phyloP scores from a whole-genome alignment of 2,888 invertebrate species.

The Tenthredo distinguenda region DNA sequence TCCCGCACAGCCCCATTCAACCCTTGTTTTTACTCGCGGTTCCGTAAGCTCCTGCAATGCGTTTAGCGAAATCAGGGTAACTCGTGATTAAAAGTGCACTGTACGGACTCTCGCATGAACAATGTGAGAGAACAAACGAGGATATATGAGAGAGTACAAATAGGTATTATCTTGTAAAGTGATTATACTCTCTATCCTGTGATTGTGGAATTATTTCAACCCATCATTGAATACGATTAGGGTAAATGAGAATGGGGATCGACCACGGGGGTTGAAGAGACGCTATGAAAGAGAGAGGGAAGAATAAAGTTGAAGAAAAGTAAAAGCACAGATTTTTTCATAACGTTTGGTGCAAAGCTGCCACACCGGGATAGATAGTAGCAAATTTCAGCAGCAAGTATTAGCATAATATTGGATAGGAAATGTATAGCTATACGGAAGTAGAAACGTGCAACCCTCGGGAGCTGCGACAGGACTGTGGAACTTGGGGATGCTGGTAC shows the following conservation, averaged over 20 bases:
- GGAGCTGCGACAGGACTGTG: constrained; percentile 12
- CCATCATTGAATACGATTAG: not conserved
- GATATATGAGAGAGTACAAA: not conserved
- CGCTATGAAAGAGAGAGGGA: not conserved
- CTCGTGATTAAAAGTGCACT: constrained; percentile 70
- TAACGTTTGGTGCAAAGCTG: constrained; percentile 34
- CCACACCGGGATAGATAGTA: constrained; percentile 24
- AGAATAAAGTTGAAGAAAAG: not conserved
- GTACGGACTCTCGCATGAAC: constrained; percentile 51
- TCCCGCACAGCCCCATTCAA: constrained; percentile 65
- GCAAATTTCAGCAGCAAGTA: constrained; percentile 56
- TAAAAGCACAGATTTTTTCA: not conserved
- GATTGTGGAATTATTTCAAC: not conserved
- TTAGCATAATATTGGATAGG: constrained; percentile 74
- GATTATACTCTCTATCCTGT: not conserved
- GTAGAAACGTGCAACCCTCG: constrained; percentile 40
- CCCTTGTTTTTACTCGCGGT: constrained; percentile 66
- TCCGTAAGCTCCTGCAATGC: constrained; percentile 53
- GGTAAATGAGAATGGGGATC: not conserved
- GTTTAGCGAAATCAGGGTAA: constrained; percentile 68
- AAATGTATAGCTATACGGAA: constrained; percentile 65
- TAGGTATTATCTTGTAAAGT: not conserved
- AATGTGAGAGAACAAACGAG: not conserved
- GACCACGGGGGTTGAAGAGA: not conserved
- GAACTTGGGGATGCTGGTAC: constrained; percentile 56